A percentile compares a stretch with the other conserved stretches of the same genome.
Conservation (phyloP, 2,113 vertebrate species). For the Glaucomys volans region DNA sequence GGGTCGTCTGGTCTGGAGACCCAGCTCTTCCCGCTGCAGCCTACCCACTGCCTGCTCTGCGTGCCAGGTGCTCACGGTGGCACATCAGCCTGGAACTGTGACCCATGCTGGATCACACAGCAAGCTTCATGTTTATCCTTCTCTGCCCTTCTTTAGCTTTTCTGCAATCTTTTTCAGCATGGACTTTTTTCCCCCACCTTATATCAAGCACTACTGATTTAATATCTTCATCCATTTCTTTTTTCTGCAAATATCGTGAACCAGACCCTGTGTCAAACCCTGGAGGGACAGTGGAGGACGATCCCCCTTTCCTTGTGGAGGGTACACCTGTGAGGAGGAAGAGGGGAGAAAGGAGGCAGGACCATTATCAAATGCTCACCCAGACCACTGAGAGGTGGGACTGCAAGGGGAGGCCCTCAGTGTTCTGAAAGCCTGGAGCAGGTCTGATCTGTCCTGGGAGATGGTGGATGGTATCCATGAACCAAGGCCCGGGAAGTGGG, state of each 20-base stretch:
- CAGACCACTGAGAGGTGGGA: background rate
- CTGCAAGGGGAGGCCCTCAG: background rate
- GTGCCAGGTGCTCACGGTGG: rapidly evolving
- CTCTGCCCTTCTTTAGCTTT: background rate
- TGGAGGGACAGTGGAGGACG: background rate
- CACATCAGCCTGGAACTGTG: no score
- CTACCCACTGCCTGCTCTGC: background rate
- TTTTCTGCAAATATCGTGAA: background rate
- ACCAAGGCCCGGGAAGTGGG: background rate
- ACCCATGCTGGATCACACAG: background rate
- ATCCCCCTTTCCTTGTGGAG: background rate
- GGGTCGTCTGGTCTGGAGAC: background rate
- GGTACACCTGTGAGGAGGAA: background rate
- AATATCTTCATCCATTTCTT: background rate
- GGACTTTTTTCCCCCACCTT: background rate
- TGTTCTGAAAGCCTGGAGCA: background rate
- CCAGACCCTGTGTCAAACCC: background rate
- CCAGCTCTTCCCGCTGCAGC: background rate
- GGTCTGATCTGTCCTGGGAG: background rate
- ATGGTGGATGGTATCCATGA: background rate
- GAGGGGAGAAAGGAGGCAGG: background rate
- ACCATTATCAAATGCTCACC: background rate
- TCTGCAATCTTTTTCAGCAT: background rate
- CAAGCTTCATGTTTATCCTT: background rate
- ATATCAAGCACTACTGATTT: background rate